Evolutionary conservation across 2,888 invertebrate genomes (phyloP).

Genomic region (Idaea aversata): DNA sequence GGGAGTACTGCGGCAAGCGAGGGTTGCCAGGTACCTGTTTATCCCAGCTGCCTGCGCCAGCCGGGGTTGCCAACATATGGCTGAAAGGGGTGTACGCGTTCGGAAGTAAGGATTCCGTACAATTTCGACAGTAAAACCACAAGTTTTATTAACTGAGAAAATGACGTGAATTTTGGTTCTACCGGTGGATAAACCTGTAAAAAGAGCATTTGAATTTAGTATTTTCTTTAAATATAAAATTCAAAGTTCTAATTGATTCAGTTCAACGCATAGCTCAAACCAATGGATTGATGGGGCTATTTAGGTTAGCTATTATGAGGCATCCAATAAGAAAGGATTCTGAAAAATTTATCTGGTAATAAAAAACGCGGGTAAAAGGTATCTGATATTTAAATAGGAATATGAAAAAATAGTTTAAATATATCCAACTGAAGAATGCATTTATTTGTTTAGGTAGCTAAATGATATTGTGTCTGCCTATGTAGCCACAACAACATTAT

Average conservation of each 20-base stretch:
- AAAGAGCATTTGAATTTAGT: background rate
- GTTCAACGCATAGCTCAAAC: no score
- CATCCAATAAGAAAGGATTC: no score
- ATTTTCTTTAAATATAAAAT: no score
- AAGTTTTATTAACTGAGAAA: background rate
- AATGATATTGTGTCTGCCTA: background rate
- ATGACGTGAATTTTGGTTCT: background rate
- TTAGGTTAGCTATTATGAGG: no score
- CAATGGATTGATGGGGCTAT: no score
- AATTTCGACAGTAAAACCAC: background rate
- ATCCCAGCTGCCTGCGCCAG: background rate
- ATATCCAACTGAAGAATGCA: background rate
- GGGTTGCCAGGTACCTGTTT: background rate
- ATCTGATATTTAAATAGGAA: no score
- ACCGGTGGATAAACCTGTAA: background rate
- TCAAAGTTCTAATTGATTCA: no score
- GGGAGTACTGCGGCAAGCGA: background rate
- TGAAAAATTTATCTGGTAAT: no score
- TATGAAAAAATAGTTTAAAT: no score
- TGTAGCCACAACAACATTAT: background rate
- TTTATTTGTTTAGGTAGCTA: background rate
- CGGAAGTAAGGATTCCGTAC: constrained; percentile 8
- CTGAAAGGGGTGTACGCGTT: background rate
- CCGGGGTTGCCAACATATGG: background rate
- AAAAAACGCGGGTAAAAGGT: no score